Evolutionary conservation across 2,888 invertebrate species (phyloP).

Genomic region (Galerucella pusilla): DNA sequence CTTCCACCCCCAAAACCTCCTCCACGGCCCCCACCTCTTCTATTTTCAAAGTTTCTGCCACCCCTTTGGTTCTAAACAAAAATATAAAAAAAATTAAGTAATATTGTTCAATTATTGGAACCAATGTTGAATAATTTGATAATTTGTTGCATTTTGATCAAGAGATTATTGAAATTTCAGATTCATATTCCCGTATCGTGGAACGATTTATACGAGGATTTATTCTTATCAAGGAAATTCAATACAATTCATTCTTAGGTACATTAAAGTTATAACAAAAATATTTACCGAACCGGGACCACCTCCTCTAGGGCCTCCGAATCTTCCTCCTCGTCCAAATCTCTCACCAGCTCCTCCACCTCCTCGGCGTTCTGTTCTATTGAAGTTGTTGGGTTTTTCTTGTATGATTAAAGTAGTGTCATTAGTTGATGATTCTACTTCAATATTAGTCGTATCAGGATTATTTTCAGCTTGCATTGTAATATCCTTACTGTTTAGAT

Average conservation of each 20-base stretch:
- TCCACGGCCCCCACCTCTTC: slow-evolving; percentile 24
- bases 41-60: slow-evolving; percentile 30
- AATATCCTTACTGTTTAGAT: not conserved
- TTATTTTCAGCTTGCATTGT: slow-evolving; percentile 39
- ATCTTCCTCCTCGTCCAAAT: slow-evolving; percentile 46
- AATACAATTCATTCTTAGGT: not conserved
- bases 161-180: no score
- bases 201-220: not conserved
- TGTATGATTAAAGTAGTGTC: slow-evolving; percentile 27
- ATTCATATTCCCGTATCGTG: no score
- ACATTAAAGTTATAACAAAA: not conserved
- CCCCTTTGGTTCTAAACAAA: slow-evolving; percentile 25
- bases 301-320: slow-evolving; percentile 48
- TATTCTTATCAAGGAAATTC: not conserved
- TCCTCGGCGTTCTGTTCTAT: slow-evolving; percentile 32
- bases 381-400: slow-evolving; percentile 32
- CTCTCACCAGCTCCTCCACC: slow-evolving; percentile 43
- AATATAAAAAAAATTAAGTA: not conserved
- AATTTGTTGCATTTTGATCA: no score
- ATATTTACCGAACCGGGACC: slow-evolving; percentile 48
- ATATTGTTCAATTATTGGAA: not conserved
- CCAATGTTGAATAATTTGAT: no score
- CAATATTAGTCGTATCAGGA: slow-evolving; percentile 33
- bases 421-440: slow-evolving; percentile 39
- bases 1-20: slow-evolving; percentile 19